Percentiles rank a stretch among this genome's conserved stretches.
Conservation (phyloP, 2,797 vertebrate genomes). For the Antrozous pallidus region DNA sequence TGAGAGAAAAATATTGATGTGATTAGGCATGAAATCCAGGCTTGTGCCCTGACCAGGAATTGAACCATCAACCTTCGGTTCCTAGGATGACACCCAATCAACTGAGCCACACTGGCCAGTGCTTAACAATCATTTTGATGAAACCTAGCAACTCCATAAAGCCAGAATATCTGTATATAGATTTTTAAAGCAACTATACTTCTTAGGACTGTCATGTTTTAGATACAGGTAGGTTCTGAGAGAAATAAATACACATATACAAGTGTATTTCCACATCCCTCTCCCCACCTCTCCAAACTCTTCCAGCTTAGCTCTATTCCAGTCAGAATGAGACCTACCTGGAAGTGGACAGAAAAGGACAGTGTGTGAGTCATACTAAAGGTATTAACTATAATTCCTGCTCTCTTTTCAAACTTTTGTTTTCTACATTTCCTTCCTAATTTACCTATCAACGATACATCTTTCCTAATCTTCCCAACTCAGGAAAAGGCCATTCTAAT, state of each 20-base stretch:
- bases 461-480: background rate
- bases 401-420: slow-evolving; percentile 6
- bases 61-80: no score
- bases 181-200: slow-evolving; percentile 15
- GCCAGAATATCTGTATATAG: background rate
- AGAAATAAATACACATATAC: background rate
- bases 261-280: background rate
- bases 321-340: slow-evolving; percentile 6
- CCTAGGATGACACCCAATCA: no score
- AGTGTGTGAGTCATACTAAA: background rate
- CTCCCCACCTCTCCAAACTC: background rate
- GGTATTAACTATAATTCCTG: background rate
- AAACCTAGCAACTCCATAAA: background rate
- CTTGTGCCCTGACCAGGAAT: no score
- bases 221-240: background rate
- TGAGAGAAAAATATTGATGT: background rate
- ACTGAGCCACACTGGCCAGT: no score
- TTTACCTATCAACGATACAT: background rate
- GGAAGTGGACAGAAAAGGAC: background rate
- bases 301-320: background rate
- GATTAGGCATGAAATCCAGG: no score
- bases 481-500: background rate
- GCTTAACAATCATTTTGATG: slow-evolving; percentile 22
- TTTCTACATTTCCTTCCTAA: slow-evolving; percentile 12
- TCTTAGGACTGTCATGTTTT: background rate